Evolutionary conservation across 2,797 vertebrate species (phyloP).

Genomic region (Enteromius anoplus): DNA sequence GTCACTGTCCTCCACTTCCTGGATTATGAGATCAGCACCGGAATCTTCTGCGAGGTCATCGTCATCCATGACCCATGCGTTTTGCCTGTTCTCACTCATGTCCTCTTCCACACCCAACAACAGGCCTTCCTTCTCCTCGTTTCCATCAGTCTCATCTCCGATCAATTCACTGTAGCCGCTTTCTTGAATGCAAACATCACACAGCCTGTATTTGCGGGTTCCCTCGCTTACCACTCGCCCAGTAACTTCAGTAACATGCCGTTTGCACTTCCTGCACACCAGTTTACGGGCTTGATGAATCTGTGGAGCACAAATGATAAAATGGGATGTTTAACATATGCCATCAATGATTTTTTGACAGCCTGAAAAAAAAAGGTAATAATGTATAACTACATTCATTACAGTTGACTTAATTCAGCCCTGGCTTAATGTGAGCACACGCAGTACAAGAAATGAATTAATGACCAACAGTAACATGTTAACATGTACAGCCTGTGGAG

Average conservation of each 20-base stretch:
- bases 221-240: constrained; percentile 95
- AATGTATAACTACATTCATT: background rate
- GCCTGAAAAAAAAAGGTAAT: background rate
- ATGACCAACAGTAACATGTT: background rate
- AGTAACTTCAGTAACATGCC: constrained; percentile 89
- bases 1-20: constrained; percentile 95
- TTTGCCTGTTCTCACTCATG: constrained; percentile 84
- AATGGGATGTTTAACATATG: background rate
- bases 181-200: constrained; percentile 89
- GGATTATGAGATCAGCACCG: constrained; percentile 91
- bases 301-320: constrained; percentile 68
- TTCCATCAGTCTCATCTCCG: constrained; percentile 72
- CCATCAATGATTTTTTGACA: background rate
- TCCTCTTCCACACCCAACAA: constrained; percentile 84
- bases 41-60: constrained; percentile 91
- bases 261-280: constrained; percentile 96
- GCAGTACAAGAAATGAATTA: background rate
- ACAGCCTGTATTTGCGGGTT: constrained; percentile 91
- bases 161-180: constrained; percentile 88
- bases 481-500: background rate
- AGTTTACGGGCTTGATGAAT: constrained; percentile 97
- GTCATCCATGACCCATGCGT: constrained; percentile 84
- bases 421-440: background rate
- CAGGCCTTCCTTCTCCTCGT: constrained; percentile 77
- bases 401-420: background rate